A percentile compares a stretch with the other conserved stretches of the same genome.
Conservation (phyloP, 2,113 vertebrate genomes). For the Circaetus gallicus region DNA sequence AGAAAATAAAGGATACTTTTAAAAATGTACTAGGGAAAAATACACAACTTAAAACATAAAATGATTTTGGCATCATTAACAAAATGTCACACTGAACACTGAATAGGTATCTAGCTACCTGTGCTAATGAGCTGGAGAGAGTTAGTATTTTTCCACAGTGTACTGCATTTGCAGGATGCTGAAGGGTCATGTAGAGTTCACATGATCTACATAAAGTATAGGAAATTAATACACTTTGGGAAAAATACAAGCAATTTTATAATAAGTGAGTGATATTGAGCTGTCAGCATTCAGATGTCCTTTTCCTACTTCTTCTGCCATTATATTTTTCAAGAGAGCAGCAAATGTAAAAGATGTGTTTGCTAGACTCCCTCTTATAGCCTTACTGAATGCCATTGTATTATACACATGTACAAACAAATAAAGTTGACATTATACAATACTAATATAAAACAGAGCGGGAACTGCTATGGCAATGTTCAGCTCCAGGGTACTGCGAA, state of each 20-base stretch:
- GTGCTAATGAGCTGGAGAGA: neutral
- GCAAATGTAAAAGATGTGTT: neutral
- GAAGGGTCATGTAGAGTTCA: neutral
- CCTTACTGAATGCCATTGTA: neutral
- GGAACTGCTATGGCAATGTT: neutral
- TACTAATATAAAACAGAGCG: neutral
- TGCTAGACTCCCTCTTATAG: neutral
- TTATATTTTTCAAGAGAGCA: neutral
- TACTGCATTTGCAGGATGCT: neutral
- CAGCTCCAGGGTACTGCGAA: neutral
- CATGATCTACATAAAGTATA: neutral
- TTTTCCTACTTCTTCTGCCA: neutral
- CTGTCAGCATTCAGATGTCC: neutral
- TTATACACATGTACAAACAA: neutral
- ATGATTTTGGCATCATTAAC: neutral
- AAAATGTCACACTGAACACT: neutral
- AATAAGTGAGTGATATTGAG: neutral
- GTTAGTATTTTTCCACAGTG: neutral
- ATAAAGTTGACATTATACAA: neutral
- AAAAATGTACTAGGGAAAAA: neutral
- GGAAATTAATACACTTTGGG: neutral
- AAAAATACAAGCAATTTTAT: constrained; percentile 5
- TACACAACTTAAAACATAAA: neutral
- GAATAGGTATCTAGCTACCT: neutral
- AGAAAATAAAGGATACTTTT: neutral